Conservation (phyloP, 1,140 invertebrate genomes). For the Heliconius eleuchia region DNA sequence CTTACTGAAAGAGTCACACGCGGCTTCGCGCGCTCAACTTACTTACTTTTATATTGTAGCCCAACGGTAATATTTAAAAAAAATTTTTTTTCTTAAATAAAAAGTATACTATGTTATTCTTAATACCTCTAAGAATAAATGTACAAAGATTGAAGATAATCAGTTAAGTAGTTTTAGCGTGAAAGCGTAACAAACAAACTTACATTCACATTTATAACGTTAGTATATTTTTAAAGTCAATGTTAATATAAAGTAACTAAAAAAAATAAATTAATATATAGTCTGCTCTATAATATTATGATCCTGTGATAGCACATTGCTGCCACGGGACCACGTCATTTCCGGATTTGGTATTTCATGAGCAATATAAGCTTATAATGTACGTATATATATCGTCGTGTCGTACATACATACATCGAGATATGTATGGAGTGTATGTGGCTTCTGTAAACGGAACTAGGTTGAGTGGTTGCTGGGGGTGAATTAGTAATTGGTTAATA, state of each 20-base stretch:
- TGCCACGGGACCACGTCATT: background rate
- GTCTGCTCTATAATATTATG: background rate
- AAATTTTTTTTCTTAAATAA: no score
- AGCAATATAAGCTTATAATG: background rate
- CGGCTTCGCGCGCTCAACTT: no score
- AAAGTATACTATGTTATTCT: no score
- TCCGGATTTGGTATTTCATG: background rate
- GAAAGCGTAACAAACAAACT: no score
- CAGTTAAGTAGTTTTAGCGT: no score
- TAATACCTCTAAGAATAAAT: no score
- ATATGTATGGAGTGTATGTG: background rate
- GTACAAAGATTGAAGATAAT: no score
- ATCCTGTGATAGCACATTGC: background rate
- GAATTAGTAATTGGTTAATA: slow-evolving; percentile 13
- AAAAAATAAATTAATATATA: background rate
- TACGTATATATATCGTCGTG: background rate
- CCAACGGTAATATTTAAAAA: no score
- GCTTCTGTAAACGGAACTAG: slow-evolving; percentile 13
- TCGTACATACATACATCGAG: background rate
- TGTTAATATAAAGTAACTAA: no score
- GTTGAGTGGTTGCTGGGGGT: slow-evolving; percentile 13
- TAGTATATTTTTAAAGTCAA: background rate
- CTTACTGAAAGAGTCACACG: no score
- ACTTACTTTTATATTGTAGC: no score
- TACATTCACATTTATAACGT: background rate